A percentile compares a stretch with the other conserved stretches of the same genome.
Conservation (phyloP, 2,888 invertebrate species). For the Leucophenga maculata region DNA sequence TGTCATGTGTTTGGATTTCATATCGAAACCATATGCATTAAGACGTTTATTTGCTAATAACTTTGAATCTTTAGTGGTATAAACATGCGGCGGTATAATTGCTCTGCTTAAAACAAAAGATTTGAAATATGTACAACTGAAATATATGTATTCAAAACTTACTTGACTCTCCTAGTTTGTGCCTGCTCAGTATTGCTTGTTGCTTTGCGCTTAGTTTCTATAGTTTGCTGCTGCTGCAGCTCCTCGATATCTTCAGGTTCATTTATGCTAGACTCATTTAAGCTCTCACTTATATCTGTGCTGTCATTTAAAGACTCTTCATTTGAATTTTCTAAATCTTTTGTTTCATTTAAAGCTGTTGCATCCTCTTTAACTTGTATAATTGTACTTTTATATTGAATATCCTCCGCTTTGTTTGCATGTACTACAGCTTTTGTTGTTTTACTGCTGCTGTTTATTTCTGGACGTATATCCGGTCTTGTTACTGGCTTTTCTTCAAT, state of each 20-base stretch:
- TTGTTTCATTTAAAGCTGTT: not conserved
- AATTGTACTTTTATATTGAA: no score
- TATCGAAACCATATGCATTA: slow-evolving; percentile 48
- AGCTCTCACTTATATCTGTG: slow-evolving; percentile 60
- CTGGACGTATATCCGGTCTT: not conserved
- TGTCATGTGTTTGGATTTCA: slow-evolving; percentile 49
- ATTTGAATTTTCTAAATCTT: not conserved
- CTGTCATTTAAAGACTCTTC: slow-evolving; percentile 39
- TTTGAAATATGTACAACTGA: not conserved
- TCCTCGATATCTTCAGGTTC: slow-evolving; percentile 23
- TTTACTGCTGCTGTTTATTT: not conserved
- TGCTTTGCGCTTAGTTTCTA: slow-evolving; percentile 10
- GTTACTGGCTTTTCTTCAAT: slow-evolving; percentile 44
- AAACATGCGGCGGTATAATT: slow-evolving; percentile 37
- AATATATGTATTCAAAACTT: slow-evolving; percentile 11
- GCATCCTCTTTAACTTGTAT: no score
- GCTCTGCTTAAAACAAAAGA: slow-evolving; percentile 24
- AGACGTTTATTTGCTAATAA: slow-evolving; percentile 50
- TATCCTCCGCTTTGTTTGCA: no score
- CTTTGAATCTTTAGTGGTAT: slow-evolving; percentile 55
- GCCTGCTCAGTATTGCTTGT: slow-evolving; percentile 35
- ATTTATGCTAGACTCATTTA: slow-evolving; percentile 44
- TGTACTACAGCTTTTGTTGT: not conserved
- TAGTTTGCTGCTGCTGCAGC: slow-evolving; percentile 26
- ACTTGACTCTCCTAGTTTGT: slow-evolving; percentile 38